A percentile compares a stretch with the other conserved stretches of the same genome.
phyloP scores from a whole-genome alignment of 1,140 invertebrate species.

The Drosophila suzukii region DNA sequence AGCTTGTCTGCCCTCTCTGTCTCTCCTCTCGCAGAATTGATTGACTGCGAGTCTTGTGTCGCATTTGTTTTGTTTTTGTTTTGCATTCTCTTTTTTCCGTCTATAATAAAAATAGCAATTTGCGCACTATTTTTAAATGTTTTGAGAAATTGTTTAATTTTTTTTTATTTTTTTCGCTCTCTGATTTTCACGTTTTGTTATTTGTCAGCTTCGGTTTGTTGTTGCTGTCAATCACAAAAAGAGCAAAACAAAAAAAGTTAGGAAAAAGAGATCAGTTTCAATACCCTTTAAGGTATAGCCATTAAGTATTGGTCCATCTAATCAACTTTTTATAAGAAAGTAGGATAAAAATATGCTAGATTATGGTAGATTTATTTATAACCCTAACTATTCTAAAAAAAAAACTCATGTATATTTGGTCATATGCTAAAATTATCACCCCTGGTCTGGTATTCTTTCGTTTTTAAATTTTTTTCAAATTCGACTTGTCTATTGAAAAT shows the following conservation, averaged over 20 bases:
- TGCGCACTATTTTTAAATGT: conserved; percentile 83
- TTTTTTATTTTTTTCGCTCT: conserved; percentile 30
- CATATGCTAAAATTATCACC: no score
- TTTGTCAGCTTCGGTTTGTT: conserved; percentile 45
- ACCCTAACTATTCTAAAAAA: no score
- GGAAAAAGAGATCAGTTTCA: background rate
- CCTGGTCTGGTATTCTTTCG: no score
- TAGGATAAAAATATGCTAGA: no score
- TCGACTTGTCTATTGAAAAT: no score
- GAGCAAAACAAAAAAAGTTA: background rate
- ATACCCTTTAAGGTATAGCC: conserved; percentile 1
- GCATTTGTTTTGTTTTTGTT: conserved; percentile 56
- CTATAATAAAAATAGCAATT: conserved; percentile 74
- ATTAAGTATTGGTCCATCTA: no score
- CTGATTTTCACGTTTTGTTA: conserved; percentile 24
- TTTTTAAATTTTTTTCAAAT: no score
- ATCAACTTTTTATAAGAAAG: no score
- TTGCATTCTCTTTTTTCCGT: conserved; percentile 43
- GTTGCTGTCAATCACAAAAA: conserved; percentile 54
- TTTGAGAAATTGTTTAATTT: conserved; percentile 73
- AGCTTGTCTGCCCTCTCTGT: conserved; percentile 12
- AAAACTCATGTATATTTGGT: no score
- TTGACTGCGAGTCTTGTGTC: conserved; percentile 31
- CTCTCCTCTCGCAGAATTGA: conserved; percentile 9
- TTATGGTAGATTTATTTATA: no score